Conservation (phyloP, 1,140 invertebrate species). For the Parapsyche elsis region DNA sequence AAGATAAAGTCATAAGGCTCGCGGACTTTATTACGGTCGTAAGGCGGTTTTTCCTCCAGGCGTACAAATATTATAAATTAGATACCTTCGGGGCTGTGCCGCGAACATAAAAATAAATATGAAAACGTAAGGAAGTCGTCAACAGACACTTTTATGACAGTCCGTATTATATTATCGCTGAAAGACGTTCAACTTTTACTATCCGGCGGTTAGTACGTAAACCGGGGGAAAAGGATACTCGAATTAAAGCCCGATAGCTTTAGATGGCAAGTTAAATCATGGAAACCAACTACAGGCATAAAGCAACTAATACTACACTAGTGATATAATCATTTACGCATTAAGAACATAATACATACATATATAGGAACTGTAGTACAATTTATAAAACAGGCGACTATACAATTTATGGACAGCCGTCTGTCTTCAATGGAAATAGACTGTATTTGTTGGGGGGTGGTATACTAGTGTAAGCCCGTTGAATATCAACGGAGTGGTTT, state of each 20-base stretch:
- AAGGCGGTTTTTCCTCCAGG: constrained; percentile 25
- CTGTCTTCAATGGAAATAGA: too few relatives aligned
- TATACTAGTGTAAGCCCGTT: too few relatives aligned
- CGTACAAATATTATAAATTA: constrained; percentile 30
- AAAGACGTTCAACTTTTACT: constrained; percentile 24
- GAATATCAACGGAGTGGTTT: too few relatives aligned
- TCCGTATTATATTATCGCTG: constrained; percentile 20
- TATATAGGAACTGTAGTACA: too few relatives aligned
- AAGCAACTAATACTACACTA: too few relatives aligned
- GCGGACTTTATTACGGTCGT: constrained; percentile 26
- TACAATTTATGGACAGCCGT: too few relatives aligned
- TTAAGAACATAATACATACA: too few relatives aligned
- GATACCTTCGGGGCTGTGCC: constrained; percentile 9
- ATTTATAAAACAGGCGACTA: too few relatives aligned
- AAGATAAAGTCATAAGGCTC: constrained; percentile 24
- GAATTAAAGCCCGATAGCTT: constrained; percentile 13
- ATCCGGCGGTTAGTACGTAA: constrained; percentile 10
- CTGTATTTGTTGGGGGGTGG: too few relatives aligned
- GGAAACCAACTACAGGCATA: too few relatives aligned
- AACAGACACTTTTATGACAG: constrained; percentile 31
- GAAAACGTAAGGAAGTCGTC: constrained; percentile 31
- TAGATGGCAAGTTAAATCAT: background rate
- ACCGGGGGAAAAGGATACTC: constrained; percentile 7
- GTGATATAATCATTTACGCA: too few relatives aligned
- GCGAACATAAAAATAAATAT: constrained; percentile 26